Percentiles rank a stretch among this genome's conserved stretches.
These are phyloP conservation scores for Rotaria socialis DNA, from an alignment of 2,888 invertebrate species.

Conservation along the genomic window DNA sequence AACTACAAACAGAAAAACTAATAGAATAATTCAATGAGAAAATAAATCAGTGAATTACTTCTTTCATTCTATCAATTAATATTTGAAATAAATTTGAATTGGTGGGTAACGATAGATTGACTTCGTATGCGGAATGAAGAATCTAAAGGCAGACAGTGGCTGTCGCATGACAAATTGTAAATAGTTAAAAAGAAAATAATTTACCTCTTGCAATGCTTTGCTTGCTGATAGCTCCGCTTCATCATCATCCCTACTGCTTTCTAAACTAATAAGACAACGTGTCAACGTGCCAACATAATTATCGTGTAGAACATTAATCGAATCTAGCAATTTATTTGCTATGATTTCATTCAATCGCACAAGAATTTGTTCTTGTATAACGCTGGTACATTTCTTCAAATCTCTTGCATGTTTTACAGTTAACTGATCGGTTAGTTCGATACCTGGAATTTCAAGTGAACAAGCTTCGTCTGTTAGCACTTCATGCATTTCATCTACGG, in stretches of 20 bases:
- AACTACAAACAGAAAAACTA: slow-evolving; percentile 56
- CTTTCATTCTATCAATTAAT: slow-evolving; percentile 68
- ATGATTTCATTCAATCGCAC: slow-evolving; percentile 72
- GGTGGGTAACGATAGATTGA: slow-evolving; percentile 66
- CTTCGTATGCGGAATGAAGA: slow-evolving; percentile 70
- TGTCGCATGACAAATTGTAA: too few relatives aligned
- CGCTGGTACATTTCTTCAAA: slow-evolving; percentile 62
- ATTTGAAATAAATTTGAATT: slow-evolving; percentile 67
- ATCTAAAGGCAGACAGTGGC: slow-evolving; percentile 56
- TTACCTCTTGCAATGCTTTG: slow-evolving; percentile 43
- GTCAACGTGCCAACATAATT: slow-evolving; percentile 63
- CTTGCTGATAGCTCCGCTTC: slow-evolving; percentile 7
- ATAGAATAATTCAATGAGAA: not conserved
- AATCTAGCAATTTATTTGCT: slow-evolving; percentile 72
- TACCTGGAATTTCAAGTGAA: slow-evolving; percentile 62
- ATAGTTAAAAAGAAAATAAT: not conserved
- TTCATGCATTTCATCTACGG: slow-evolving; percentile 69
- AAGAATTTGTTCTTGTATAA: slow-evolving; percentile 70
- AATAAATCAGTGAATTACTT: slow-evolving; percentile 51
- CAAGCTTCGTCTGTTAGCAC: slow-evolving; percentile 62
- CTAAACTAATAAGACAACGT: slow-evolving; percentile 41
- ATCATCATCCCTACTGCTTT: not conserved
- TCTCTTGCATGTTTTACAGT: slow-evolving; percentile 44
- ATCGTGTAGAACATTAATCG: slow-evolving; percentile 76
- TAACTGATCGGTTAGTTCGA: slow-evolving; percentile 40